Evolutionary conservation across 2,113 vertebrate species (phyloP), one percentile per base, ranked within the genome.

Genomic region (Oceanodroma tethys): DNA sequence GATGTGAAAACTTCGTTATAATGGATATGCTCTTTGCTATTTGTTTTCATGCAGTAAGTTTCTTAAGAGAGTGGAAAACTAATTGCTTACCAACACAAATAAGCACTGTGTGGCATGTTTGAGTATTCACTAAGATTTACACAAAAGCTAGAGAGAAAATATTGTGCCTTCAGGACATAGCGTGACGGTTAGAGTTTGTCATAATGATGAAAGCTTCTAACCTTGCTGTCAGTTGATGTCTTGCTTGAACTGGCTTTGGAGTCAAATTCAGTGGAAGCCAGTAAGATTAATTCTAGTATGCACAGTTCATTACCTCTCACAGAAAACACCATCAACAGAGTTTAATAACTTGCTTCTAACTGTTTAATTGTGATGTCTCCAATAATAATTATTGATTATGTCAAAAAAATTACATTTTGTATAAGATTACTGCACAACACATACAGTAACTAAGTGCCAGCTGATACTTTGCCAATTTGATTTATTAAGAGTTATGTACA

Each of bases 301-400:
- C 52, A 91, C 83, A 93, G 88, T 45, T 83, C 85, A 81, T 96
- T 92, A 79, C 68, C 65, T 67, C 81, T 56, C 83, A 11, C 56
- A 84, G 83, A 87, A 94, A 91, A 75, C 42, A 81, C 43, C 45
- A 81, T 40, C 92, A 67, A 68, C 12, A 1, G 59, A 81, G 72
- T 75, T 95, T 92, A 88, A 92, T 71, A 96, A 91, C 72, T 92
- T 67, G 65, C 60, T 93, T 67, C 68, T 83, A 75, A 79, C 73
- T 76, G 50, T 81, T 91, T 95, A 90, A 88, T 88, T 92, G 90
- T 56, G 36, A 89, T 65, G 75, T 82, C 60, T 65, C 52, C 56
- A 81, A 79, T 92, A 94, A 93, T 91, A 90, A 92, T 91, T 89
- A 97, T 96, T 97, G 95, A 97, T 91, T 95, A 90, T 45, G 90